Base-by-base conservation (phyloP, 2,113 vertebrate species). In the Ceyx melanurus region DNA sequence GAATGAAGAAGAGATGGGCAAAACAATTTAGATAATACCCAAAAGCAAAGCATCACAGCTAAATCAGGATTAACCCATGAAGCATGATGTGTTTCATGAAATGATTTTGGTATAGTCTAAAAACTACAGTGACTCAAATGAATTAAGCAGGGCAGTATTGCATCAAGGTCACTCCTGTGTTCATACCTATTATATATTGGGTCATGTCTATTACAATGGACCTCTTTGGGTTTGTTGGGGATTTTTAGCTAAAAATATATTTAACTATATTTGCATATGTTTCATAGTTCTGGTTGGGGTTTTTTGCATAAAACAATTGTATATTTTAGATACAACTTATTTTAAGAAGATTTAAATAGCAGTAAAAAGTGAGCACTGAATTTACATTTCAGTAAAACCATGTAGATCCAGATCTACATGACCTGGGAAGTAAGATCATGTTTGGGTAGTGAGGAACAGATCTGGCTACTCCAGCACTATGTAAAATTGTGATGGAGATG, bases 31-130 rank as follows among this genome's bases (percentile, higher is more conserved):
- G 85, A 89, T 95, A 95, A 93, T 92, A 87, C 67, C 35, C 35
- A 71, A 93, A 91, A 92, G 48, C 68, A 94, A 92, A 89, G 82
- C 79, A 9, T 71, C 79, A 64, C 68, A 86, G 76, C 43, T 92
- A 94, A 94, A 88, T 88, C 87, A 90, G 94, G 87, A 96, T 94
- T 95, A 92, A 95, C 72, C 82, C 89, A 83, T 76, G 92, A 82
- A 94, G 64, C 89, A 89, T 51, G 33, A 76, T 73, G 46, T 62
- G 19, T 82, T 93, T 93, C 75, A 86, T 33, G 60, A 89, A 95
- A 91, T 80, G 60, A 89, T 75, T 93, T 75, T 60, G 60, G 40
- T 66, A 62, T 33, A 85, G 82, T 73, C 56, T 82, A 77, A 72
- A 57, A 86, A 73, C 33, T 48, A 64, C 82, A 89, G 14, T 15